phyloP scores from a whole-genome alignment of 2,113 vertebrate genomes.

The Podarcis cretensis region DNA sequence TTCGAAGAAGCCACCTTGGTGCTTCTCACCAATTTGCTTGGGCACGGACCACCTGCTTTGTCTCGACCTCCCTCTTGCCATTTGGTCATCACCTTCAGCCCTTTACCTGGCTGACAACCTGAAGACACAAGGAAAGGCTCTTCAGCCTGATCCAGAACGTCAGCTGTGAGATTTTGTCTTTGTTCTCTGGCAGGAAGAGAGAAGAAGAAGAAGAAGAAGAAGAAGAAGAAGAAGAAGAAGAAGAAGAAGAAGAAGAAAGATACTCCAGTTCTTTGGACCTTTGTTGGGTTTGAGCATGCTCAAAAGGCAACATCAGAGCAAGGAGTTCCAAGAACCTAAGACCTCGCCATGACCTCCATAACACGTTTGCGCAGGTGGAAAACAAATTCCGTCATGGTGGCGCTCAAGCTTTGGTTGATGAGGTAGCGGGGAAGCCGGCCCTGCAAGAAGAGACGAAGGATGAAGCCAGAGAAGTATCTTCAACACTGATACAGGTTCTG shows the following conservation, averaged over 20 bases:
- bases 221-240: no score
- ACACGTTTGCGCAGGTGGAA: slow-evolving; percentile 89
- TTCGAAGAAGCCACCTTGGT: neutral
- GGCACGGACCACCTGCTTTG: no score
- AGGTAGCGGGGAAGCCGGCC: slow-evolving; percentile 95
- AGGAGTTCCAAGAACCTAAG: slow-evolving; percentile 37
- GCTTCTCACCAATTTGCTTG: neutral
- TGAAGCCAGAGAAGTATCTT: neutral
- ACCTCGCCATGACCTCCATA: slow-evolving; percentile 72
- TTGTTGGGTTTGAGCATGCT: neutral
- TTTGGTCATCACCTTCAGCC: neutral
- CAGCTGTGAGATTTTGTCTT: neutral
- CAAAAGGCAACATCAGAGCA: slow-evolving; percentile 25
- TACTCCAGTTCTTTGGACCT: neutral
- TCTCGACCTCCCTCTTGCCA: neutral
- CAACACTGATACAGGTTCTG: neutral
- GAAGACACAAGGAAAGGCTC: neutral
- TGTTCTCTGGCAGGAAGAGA: neutral
- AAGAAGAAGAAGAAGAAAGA: neutral
- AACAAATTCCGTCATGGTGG: slow-evolving; percentile 98
- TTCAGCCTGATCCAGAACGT: neutral
- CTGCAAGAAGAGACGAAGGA: slow-evolving; percentile 60
- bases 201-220: no score
- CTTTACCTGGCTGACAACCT: neutral
- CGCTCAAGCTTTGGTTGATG: slow-evolving; percentile 94